These are phyloP conservation scores for Larimichthys polyactis DNA, from an alignment of 2,113 vertebrate species.

Conservation along the genomic window DNA sequence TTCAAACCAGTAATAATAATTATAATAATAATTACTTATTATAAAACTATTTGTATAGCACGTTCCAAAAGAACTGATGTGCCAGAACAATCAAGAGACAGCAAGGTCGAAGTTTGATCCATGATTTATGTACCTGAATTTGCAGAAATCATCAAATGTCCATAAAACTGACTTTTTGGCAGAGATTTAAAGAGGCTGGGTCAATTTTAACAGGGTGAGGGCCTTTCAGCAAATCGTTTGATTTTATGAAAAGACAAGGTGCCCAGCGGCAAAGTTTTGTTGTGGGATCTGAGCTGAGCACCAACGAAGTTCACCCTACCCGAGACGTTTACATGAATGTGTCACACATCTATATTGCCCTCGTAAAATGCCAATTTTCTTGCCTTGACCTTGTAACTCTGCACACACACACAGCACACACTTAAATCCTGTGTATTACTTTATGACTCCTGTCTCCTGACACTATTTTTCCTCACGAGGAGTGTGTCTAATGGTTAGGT, in stretches of 20 bases:
- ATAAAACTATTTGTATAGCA: neutral
- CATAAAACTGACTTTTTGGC: no score
- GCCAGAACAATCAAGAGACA: neutral
- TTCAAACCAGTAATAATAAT: neutral
- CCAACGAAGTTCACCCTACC: neutral
- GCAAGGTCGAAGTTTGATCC: no score
- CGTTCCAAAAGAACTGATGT: no score
- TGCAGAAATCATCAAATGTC: no score
- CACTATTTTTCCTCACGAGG: neutral
- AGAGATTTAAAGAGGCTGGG: no score
- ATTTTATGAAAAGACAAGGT: neutral
- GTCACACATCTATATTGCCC: neutral
- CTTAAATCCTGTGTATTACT: neutral
- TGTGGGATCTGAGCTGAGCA: neutral
- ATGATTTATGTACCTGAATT: no score
- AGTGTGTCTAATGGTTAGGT: neutral
- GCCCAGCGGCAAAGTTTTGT: neutral
- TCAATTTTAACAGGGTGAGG: neutral
- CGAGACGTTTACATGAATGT: neutral
- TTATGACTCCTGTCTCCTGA: neutral
- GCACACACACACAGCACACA: no score
- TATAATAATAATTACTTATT: neutral
- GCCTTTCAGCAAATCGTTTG: neutral
- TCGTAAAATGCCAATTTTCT: conserved; percentile 11
- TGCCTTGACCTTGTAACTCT: no score